Evolutionary conservation across 2,797 vertebrate species (phyloP).

Genomic region (Anguilla obscura): DNA sequence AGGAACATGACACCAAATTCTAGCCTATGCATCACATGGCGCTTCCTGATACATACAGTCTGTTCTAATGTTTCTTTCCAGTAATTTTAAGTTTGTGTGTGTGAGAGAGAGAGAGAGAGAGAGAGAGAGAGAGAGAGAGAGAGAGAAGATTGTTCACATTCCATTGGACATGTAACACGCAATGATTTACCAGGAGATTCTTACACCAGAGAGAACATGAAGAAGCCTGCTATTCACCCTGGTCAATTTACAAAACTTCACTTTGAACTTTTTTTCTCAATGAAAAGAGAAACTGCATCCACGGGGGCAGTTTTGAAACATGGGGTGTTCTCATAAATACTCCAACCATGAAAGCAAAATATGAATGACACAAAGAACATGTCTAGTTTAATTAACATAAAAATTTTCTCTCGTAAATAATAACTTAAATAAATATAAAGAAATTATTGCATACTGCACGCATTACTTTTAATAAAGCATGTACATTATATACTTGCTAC

Average conservation of each 20-base stretch:
- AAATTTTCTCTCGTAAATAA: not conserved
- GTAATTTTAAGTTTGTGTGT: slow-evolving; percentile 50
- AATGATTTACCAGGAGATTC: not conserved
- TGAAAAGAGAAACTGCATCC: not conserved
- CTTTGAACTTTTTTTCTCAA: not conserved
- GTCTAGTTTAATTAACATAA: not conserved
- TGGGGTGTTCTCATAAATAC: not conserved
- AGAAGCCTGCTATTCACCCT: not conserved
- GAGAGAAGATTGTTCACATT: not conserved
- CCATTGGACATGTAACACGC: not conserved
- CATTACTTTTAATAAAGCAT: not conserved
- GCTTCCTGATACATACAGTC: slow-evolving; percentile 60
- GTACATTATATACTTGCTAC: not conserved
- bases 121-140: slow-evolving; percentile 7
- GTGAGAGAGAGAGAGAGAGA: slow-evolving; percentile 6
- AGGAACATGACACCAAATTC: slow-evolving; percentile 71
- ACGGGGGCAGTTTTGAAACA: not conserved
- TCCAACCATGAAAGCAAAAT: not conserved
- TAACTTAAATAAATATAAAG: not conserved
- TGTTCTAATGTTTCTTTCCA: slow-evolving; percentile 66
- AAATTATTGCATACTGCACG: not conserved
- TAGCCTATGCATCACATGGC: slow-evolving; percentile 59
- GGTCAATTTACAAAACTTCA: not conserved
- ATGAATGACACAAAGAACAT: not conserved
- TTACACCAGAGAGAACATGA: not conserved